Percentiles rank a stretch among this genome's conserved stretches.
Conservation (phyloP, 1,140 invertebrate genomes). For the Neodiprion lecontei region DNA sequence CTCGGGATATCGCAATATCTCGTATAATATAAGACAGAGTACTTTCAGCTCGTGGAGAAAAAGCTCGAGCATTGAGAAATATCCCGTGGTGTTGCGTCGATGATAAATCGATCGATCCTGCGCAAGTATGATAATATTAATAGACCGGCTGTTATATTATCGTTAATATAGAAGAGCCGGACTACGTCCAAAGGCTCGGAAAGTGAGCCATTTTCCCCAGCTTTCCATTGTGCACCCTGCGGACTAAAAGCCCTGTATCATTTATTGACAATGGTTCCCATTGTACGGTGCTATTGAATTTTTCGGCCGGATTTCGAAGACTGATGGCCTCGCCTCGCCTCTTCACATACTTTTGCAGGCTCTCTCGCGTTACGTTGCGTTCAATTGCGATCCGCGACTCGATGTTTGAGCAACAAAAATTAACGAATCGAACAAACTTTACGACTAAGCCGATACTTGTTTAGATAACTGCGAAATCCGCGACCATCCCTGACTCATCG, state of each 20-base stretch:
- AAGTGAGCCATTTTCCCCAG: constrained; percentile 4
- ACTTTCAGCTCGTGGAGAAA: no score
- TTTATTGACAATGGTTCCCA: background rate
- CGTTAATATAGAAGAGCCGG: constrained; percentile 1
- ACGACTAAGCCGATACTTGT: no score
- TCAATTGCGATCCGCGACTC: background rate
- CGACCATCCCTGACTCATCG: no score
- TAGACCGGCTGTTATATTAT: background rate
- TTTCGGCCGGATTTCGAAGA: constrained; percentile 4
- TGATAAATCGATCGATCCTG: no score
- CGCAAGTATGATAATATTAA: no score
- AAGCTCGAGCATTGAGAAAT: no score
- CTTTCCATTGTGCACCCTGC: background rate
- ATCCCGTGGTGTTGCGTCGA: no score
- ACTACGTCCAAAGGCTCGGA: background rate
- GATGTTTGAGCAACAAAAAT: background rate
- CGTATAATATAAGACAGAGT: no score
- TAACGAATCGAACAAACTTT: no score
- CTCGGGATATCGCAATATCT: no score
- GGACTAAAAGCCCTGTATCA: constrained; percentile 3
- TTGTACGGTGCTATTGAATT: background rate
- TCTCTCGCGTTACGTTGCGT: background rate
- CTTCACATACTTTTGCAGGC: no score
- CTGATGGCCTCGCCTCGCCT: background rate
- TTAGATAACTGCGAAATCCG: no score